These are phyloP conservation scores for Drosophila watanabei DNA, from an alignment of 1,140 invertebrate species.

Conservation along the genomic window DNA sequence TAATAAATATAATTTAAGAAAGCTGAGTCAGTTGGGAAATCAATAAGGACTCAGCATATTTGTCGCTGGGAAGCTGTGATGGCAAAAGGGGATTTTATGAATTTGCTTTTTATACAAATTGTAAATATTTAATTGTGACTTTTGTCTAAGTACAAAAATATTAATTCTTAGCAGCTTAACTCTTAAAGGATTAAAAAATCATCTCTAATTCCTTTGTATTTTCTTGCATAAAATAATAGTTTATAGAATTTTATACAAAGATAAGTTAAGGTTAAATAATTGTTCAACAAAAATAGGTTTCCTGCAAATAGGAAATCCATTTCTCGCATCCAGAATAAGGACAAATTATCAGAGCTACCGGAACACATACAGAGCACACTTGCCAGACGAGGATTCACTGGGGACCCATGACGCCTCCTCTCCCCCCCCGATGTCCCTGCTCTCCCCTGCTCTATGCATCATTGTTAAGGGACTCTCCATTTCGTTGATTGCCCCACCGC, in stretches of 20 bases:
- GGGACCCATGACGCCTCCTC: slow-evolving; percentile 32
- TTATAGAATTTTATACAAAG: accelerated
- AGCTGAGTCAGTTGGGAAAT: slow-evolving; percentile 39
- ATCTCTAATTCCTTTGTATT: background rate
- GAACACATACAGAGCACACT: slow-evolving; percentile 22
- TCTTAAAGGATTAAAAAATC: background rate
- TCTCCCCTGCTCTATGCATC: slow-evolving; percentile 4
- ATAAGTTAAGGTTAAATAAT: background rate
- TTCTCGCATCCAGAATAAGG: slow-evolving; percentile 4
- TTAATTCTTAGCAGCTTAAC: too few relatives aligned
- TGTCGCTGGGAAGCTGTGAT: background rate
- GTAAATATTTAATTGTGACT: background rate
- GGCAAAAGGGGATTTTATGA: background rate
- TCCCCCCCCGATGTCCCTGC: too few relatives aligned
- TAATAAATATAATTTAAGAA: slow-evolving; percentile 42
- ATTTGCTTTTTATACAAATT: background rate
- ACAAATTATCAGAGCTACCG: slow-evolving; percentile 12
- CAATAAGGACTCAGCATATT: slow-evolving; percentile 35
- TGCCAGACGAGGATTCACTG: slow-evolving; percentile 3
- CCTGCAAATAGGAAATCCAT: background rate
- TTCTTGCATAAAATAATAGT: background rate
- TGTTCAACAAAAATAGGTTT: background rate
- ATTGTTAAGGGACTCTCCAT: slow-evolving; percentile 47
- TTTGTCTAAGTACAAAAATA: too few relatives aligned
- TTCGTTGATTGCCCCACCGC: slow-evolving; percentile 55